Evolutionary conservation across 1,140 invertebrate genomes (phyloP).

Genomic region (Cydia strobilella): DNA sequence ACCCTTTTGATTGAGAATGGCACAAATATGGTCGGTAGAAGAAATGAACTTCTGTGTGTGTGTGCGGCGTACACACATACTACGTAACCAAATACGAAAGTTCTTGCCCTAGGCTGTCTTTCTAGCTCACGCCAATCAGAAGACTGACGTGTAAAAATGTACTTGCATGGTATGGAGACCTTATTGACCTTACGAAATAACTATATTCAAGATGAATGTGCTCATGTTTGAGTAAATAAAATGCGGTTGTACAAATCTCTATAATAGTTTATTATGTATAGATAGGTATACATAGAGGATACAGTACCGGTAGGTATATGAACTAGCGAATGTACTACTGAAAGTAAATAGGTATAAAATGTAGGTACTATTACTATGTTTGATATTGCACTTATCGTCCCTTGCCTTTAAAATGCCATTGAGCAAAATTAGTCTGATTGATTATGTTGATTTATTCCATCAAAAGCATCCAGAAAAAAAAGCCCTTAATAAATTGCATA

Average conservation of each 20-base stretch:
- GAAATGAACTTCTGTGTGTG: no score
- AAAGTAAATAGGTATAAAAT: constrained; percentile 48
- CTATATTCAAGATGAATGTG: no score
- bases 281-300: constrained; percentile 62
- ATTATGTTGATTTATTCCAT: not conserved
- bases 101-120: no score
- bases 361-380: constrained; percentile 35
- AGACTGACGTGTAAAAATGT: no score
- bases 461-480: not conserved
- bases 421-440: not conserved
- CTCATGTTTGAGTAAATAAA: constrained; percentile 43
- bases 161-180: no score
- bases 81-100: no score
- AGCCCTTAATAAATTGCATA: no score
- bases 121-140: no score
- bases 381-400: constrained; percentile 42
- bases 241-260: constrained; percentile 58
- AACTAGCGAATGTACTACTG: constrained; percentile 61
- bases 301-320: constrained; percentile 54
- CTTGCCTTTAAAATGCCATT: constrained; percentile 19
- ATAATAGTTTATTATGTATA: constrained; percentile 63
- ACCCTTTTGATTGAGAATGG: no score
- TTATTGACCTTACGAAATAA: no score
- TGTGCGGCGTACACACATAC: no score
- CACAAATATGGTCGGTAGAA: no score